Conservation (phyloP, 2,797 vertebrate genomes). For the Sphenopsis melanotis region DNA sequence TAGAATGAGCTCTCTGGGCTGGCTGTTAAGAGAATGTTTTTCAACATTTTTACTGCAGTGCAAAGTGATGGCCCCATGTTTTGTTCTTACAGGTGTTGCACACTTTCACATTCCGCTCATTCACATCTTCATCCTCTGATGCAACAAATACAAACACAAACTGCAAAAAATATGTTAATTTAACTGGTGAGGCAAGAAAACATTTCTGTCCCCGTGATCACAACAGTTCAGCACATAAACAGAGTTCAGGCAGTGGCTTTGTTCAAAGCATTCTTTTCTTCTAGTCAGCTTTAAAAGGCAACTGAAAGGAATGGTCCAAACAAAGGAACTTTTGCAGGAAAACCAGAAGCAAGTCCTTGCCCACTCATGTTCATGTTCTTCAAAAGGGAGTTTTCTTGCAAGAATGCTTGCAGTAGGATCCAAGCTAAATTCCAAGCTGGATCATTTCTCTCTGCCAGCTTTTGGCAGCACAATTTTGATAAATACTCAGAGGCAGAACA, state of each 20-base stretch:
- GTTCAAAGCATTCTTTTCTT: slow-evolving; percentile 47
- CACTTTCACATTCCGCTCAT: neutral
- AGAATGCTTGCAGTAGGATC: slow-evolving; percentile 20
- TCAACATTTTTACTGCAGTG: neutral
- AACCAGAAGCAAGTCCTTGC: slow-evolving; percentile 9
- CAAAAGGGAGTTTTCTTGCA: neutral
- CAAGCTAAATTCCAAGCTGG: slow-evolving; percentile 33
- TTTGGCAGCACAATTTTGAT: slow-evolving; percentile 12
- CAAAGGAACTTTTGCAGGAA: slow-evolving; percentile 35
- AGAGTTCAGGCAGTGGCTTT: neutral
- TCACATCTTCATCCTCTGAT: neutral
- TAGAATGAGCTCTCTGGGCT: neutral
- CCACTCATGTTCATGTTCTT: neutral
- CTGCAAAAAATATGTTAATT: neutral
- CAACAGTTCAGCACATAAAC: neutral
- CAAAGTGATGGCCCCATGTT: neutral
- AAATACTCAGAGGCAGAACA: slow-evolving; percentile 15
- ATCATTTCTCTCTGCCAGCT: slow-evolving; percentile 16
- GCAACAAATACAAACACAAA: neutral
- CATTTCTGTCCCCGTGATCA: neutral
- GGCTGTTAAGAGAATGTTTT: neutral
- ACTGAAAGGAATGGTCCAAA: neutral
- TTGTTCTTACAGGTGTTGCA: neutral
- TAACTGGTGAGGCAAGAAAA: neutral
- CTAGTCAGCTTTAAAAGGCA: neutral